phyloP scores from a whole-genome alignment of 2,888 invertebrate species.

The Fabriciana adippe region DNA sequence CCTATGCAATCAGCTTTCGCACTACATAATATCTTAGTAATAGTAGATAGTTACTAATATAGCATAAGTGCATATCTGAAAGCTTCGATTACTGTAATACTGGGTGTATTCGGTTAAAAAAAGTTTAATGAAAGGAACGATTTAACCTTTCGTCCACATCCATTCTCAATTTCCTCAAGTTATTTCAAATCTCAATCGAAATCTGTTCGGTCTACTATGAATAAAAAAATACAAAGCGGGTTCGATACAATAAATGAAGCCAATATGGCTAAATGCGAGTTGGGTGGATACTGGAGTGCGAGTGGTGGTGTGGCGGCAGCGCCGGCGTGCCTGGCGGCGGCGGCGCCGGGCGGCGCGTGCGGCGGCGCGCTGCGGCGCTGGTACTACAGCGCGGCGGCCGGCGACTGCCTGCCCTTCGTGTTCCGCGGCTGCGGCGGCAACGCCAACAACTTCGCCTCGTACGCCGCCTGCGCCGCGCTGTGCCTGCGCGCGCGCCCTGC shows the following conservation, averaged over 20 bases:
- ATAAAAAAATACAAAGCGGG: no score
- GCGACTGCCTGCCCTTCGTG: slow-evolving; percentile 89
- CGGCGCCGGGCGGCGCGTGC: slow-evolving; percentile 49
- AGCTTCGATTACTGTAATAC: slow-evolving; percentile 31
- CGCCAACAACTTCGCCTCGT: slow-evolving; percentile 90
- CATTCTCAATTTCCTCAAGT: no score
- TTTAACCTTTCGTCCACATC: no score
- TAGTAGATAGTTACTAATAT: slow-evolving; percentile 15
- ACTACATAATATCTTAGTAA: slow-evolving; percentile 10
- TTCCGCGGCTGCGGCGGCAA: slow-evolving; percentile 95
- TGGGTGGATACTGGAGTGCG: slow-evolving; percentile 13
- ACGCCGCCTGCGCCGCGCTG: slow-evolving; percentile 83
- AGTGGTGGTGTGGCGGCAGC: slow-evolving; percentile 53
- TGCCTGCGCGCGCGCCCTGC: slow-evolving; percentile 47
- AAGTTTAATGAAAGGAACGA: no score
- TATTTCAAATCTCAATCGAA: no score
- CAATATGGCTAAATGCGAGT: neutral
- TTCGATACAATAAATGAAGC: no score
- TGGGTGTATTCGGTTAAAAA: slow-evolving; percentile 34
- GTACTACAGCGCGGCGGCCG: slow-evolving; percentile 86
- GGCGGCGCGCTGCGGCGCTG: slow-evolving; percentile 83
- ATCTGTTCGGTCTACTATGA: no score
- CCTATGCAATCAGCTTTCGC: neutral
- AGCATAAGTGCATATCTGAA: no score
- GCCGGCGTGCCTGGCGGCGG: slow-evolving; percentile 59